Evolutionary conservation across 2,888 invertebrate species (phyloP).

Genomic region (Melinaea marsaeus): DNA sequence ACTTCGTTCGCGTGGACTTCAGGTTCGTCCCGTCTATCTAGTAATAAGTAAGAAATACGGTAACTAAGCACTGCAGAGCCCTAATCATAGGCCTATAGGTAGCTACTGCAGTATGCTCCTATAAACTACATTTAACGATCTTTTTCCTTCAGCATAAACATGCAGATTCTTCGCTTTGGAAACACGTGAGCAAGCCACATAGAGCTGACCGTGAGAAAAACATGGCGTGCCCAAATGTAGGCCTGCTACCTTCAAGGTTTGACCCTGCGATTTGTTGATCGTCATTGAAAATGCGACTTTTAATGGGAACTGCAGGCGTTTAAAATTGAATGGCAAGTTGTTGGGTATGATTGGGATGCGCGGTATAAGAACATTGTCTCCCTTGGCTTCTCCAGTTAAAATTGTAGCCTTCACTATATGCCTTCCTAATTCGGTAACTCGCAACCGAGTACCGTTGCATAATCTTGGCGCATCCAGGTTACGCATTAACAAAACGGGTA

Average conservation of each 20-base stretch:
- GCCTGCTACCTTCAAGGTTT: conserved; percentile 19
- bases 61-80: too few relatives aligned
- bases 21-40: too few relatives aligned
- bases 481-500: conserved; percentile 33
- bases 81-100: too few relatives aligned
- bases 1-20: too few relatives aligned
- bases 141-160: too few relatives aligned
- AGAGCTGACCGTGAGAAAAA: too few relatives aligned
- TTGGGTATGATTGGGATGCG: conserved; percentile 38
- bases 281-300: conserved; percentile 19
- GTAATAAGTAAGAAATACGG: too few relatives aligned
- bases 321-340: conserved; percentile 36
- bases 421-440: conserved; percentile 27
- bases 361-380: conserved; percentile 36
- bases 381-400: conserved; percentile 35
- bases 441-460: conserved; percentile 31
- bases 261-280: conserved; percentile 34
- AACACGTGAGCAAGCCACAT: too few relatives aligned
- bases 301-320: conserved; percentile 34
- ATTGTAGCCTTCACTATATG: conserved; percentile 36
- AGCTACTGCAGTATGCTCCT: too few relatives aligned
- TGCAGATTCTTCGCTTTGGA: too few relatives aligned
- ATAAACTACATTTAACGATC: too few relatives aligned
- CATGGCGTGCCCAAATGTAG: too few relatives aligned
- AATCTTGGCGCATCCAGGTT: conserved; percentile 33